A percentile compares a stretch with the other conserved stretches of the same genome.
phyloP scores from a whole-genome alignment of 2,888 invertebrate genomes.

The Lycaena phlaeas region DNA sequence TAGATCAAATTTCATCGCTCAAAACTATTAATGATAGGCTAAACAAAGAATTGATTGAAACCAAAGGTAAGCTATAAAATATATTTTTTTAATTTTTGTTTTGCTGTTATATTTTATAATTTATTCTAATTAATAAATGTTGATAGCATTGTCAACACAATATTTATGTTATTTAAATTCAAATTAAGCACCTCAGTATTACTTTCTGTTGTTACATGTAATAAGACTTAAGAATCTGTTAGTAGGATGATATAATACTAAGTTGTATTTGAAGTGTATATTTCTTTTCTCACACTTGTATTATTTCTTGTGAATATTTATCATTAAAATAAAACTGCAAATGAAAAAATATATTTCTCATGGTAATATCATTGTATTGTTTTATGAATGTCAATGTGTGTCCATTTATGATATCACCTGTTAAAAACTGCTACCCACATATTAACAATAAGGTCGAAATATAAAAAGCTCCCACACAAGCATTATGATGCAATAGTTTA shows the following conservation, averaged over 20 bases:
- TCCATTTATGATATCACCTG: constrained; percentile 5
- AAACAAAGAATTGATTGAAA: constrained; percentile 81
- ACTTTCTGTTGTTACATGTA: too few relatives aligned
- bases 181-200: too few relatives aligned
- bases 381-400: background rate
- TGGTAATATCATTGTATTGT: background rate
- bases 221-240: too few relatives aligned
- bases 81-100: background rate
- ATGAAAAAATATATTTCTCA: background rate
- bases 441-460: constrained; percentile 16
- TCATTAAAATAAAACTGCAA: too few relatives aligned
- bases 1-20: constrained; percentile 81
- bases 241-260: too few relatives aligned
- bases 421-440: constrained; percentile 23
- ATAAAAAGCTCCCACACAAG: constrained; percentile 23
- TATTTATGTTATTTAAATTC: too few relatives aligned
- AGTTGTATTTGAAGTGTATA: too few relatives aligned
- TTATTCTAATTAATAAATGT: too few relatives aligned
- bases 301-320: too few relatives aligned
- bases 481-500: constrained; percentile 16
- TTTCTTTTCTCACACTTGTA: too few relatives aligned
- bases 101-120: too few relatives aligned
- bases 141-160: too few relatives aligned
- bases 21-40: constrained; percentile 83
- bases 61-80: constrained; percentile 73